A percentile compares a stretch with the other conserved stretches of the same genome.
Conservation (phyloP, 1,140 invertebrate genomes). For the Druon quercuslanigerum region DNA sequence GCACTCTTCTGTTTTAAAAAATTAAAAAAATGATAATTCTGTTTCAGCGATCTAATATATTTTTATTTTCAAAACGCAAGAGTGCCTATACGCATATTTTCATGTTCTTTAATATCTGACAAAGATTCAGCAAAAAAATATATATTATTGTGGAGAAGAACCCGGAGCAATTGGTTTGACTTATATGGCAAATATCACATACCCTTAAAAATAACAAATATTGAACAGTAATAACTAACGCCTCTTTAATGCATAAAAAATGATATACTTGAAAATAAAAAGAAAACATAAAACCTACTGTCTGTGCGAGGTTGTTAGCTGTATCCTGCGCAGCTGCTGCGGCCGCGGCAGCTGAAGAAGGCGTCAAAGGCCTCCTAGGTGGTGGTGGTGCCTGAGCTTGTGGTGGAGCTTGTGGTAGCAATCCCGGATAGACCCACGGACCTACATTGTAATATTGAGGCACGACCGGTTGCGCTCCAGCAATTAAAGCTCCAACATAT, state of each 20-base stretch:
- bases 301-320: slow-evolving; percentile 79
- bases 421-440: slow-evolving; percentile 88
- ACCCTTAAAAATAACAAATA: too few species aligned
- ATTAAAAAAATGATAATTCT: too few species aligned
- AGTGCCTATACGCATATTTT: too few species aligned
- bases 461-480: slow-evolving; percentile 81
- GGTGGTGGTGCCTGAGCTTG: slow-evolving; percentile 78
- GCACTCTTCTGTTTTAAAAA: too few species aligned
- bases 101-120: too few species aligned
- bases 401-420: slow-evolving; percentile 82
- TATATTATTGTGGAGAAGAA: too few species aligned
- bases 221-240: too few species aligned
- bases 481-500: slow-evolving; percentile 80
- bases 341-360: slow-evolving; percentile 82
- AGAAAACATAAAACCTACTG: slow-evolving; percentile 62
- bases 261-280: background rate
- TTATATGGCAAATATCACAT: too few species aligned
- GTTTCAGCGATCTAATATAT: too few species aligned
- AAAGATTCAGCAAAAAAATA: too few species aligned
- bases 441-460: slow-evolving; percentile 88
- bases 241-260: background rate
- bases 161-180: too few species aligned
- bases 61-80: too few species aligned
- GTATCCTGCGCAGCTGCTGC: slow-evolving; percentile 73
- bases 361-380: slow-evolving; percentile 83